Evolutionary conservation across 2,888 invertebrate species (phyloP).

Genomic region (Spatulosminthurus flaviceps): DNA sequence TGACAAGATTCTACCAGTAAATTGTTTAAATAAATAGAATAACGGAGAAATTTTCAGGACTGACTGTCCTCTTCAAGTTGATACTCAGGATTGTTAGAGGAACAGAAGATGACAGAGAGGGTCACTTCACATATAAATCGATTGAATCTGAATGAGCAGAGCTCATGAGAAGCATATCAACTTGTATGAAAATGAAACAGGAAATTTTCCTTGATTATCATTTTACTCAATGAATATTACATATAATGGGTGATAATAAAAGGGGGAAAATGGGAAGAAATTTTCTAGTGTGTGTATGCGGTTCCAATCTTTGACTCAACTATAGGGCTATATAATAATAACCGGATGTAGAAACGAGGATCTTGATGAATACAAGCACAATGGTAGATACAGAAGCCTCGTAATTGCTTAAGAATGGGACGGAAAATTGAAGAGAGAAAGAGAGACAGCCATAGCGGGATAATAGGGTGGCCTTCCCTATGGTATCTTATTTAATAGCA

Average conservation of each 20-base stretch:
- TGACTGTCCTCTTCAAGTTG: neutral
- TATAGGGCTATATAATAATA: neutral
- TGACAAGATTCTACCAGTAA: too few relatives aligned
- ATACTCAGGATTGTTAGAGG: neutral
- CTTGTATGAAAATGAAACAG: too few relatives aligned
- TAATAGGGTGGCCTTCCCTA: too few relatives aligned
- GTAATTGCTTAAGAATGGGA: conserved; percentile 46
- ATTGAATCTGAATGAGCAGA: neutral
- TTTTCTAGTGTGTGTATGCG: neutral
- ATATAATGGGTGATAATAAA: neutral
- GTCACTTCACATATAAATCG: conserved; percentile 5
- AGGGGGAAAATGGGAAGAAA: neutral
- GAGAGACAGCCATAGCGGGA: too few relatives aligned
- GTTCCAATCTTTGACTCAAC: neutral
- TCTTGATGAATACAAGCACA: conserved; percentile 30
- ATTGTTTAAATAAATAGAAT: neutral
- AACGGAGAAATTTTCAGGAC: neutral
- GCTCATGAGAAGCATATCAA: too few relatives aligned
- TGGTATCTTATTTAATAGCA: neutral
- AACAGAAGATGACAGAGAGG: neutral
- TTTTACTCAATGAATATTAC: neutral
- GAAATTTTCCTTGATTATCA: neutral
- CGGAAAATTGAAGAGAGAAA: conserved; percentile 26
- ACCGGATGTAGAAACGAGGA: conserved; percentile 30
- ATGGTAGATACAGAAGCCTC: conserved; percentile 16